Conservation (phyloP, 2,113 vertebrate genomes). For the Indri indri region DNA sequence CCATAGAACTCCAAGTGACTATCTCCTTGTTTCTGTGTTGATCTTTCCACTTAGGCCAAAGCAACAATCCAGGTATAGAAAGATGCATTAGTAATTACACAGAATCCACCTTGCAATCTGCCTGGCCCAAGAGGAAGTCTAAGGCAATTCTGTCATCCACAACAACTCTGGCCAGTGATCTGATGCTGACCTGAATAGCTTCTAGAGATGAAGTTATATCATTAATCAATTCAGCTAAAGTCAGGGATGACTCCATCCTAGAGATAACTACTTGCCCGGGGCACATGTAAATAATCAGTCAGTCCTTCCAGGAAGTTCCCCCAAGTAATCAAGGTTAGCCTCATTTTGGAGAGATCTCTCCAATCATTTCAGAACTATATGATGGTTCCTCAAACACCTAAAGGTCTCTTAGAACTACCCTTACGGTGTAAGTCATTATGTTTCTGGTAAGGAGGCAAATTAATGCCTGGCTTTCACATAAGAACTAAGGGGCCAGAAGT, state of each 20-base stretch:
- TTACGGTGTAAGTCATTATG: not conserved
- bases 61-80: not conserved
- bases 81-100: not conserved
- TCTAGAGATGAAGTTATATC: not conserved
- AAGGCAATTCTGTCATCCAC: conserved; percentile 6
- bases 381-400: not conserved
- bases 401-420: not conserved
- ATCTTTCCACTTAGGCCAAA: not conserved
- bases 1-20: not conserved
- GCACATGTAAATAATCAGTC: not conserved
- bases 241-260: not conserved
- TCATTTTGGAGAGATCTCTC: not conserved
- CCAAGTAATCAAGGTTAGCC: not conserved
- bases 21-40: conserved; percentile 29
- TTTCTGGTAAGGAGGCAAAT: not conserved
- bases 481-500: not conserved
- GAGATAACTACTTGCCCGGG: not conserved
- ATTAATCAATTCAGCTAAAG: not conserved
- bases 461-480: not conserved
- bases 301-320: not conserved
- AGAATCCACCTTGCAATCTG: not conserved
- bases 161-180: not conserved
- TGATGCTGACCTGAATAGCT: not conserved
- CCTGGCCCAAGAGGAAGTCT: not conserved
- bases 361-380: not conserved